These are phyloP conservation scores for Goniozus legneri DNA, from an alignment of 1,140 invertebrate species.

Conservation along the genomic window DNA sequence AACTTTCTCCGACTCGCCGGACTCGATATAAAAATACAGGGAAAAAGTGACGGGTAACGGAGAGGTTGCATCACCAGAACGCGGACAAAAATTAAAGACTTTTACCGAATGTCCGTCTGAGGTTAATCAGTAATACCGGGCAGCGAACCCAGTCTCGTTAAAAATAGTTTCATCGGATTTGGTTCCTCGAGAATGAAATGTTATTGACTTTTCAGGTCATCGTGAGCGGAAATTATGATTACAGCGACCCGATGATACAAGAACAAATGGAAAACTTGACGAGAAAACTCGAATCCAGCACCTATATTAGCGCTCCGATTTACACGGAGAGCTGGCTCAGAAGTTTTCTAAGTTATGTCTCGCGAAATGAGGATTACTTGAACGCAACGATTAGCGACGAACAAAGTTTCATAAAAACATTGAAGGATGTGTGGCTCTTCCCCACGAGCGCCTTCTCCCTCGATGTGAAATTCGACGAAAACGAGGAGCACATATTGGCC, in stretches of 20 bases:
- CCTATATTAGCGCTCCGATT: conserved; percentile 72
- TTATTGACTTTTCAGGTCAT: too few species aligned
- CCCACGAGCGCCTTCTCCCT: conserved; percentile 71
- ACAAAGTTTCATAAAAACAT: conserved; percentile 67
- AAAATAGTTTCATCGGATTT: too few species aligned
- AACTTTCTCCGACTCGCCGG: conserved; percentile 38
- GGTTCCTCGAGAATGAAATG: too few species aligned
- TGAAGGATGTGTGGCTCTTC: conserved; percentile 74
- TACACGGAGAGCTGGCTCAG: conserved; percentile 92
- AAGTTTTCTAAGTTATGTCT: conserved; percentile 76
- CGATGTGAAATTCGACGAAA: conserved; percentile 82
- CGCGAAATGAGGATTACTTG: conserved; percentile 69
- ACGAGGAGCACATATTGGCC: conserved; percentile 70
- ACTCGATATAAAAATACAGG: too few species aligned
- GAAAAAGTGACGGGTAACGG: too few species aligned
- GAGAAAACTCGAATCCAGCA: conserved; percentile 73
- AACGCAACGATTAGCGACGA: conserved; percentile 73
- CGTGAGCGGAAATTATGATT: conserved; percentile 78
- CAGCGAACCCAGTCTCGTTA: too few species aligned
- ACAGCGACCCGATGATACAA: conserved; percentile 78
- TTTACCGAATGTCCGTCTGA: too few species aligned
- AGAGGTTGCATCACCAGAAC: too few species aligned
- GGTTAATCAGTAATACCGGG: too few species aligned
- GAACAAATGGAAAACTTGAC: conserved; percentile 76
- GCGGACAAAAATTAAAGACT: too few species aligned